Evolutionary conservation across 2,797 vertebrate genomes (phyloP).

Genomic region (Sparus aurata): DNA sequence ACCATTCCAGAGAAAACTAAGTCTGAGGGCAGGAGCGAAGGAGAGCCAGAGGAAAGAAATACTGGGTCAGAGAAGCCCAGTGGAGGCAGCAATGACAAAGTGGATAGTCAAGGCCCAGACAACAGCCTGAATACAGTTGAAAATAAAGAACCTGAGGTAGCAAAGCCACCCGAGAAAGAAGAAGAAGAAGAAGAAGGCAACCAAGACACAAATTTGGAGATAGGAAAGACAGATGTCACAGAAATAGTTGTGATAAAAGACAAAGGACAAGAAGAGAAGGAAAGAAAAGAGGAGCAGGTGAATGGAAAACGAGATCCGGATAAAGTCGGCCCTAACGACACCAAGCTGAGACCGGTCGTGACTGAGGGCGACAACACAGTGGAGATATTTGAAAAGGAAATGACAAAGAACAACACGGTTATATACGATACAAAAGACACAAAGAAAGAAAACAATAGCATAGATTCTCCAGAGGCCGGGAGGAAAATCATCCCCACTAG

Average conservation of each 20-base stretch:
- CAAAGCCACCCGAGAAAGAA: slow-evolving; percentile 58
- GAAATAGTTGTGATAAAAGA: slow-evolving; percentile 72
- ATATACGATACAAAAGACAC: slow-evolving; percentile 54
- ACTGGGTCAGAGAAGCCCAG: slow-evolving; percentile 57
- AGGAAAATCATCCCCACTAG: slow-evolving; percentile 49
- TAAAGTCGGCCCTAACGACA: slow-evolving; percentile 79
- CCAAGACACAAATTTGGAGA: slow-evolving; percentile 40
- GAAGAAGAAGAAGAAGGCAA: slow-evolving; percentile 37
- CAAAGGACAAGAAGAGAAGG: slow-evolving; percentile 74
- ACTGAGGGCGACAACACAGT: slow-evolving; percentile 71
- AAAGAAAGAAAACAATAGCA: slow-evolving; percentile 63
- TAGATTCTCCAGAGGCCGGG: slow-evolving; percentile 16
- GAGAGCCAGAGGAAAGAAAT: slow-evolving; percentile 52
- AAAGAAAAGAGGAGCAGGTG: slow-evolving; percentile 78
- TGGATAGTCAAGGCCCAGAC: slow-evolving; percentile 61
- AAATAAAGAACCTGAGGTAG: slow-evolving; percentile 59
- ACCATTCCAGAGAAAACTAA: slow-evolving; percentile 60
- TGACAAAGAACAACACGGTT: slow-evolving; percentile 65
- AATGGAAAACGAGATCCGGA: slow-evolving; percentile 71
- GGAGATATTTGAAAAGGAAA: slow-evolving; percentile 68
- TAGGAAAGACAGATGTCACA: slow-evolving; percentile 65
- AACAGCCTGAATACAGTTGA: slow-evolving; percentile 73
- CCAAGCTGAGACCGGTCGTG: slow-evolving; percentile 67
- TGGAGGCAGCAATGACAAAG: slow-evolving; percentile 63
- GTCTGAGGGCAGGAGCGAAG: slow-evolving; percentile 52